Percentiles rank a stretch among this genome's conserved stretches.
These are phyloP conservation scores for Caenorhabditis sp. DNA, from an alignment of 2,888 invertebrate genomes.

Conservation along the genomic window DNA sequence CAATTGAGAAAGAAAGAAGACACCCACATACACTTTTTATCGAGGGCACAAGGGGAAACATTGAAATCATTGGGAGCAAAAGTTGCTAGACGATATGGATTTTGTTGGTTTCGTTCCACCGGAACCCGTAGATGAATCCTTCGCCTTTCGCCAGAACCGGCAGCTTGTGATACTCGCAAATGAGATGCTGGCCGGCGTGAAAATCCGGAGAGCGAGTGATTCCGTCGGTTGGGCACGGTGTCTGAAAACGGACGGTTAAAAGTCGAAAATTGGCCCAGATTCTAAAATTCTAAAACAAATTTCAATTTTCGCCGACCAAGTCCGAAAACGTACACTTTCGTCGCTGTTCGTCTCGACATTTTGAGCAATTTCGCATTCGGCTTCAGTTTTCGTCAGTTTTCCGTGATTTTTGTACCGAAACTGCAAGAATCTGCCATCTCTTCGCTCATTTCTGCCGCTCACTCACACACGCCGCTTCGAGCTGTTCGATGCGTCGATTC, in stretches of 20 bases:
- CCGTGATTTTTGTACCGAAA: slow-evolving; percentile 37
- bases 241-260: too few relatives aligned
- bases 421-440: slow-evolving; percentile 30
- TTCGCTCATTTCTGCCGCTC: neutral
- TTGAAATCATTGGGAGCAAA: neutral
- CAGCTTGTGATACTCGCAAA: slow-evolving; percentile 48
- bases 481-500: slow-evolving; percentile 30
- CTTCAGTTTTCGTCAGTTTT: neutral
- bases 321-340: slow-evolving; percentile 5
- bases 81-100: slow-evolving; percentile 53
- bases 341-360: neutral
- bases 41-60: too few relatives aligned
- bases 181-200: slow-evolving; percentile 28
- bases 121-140: slow-evolving; percentile 56
- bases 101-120: slow-evolving; percentile 32
- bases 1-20: neutral
- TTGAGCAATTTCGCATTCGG: neutral
- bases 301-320: too few relatives aligned
- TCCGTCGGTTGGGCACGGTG: slow-evolving; percentile 26
- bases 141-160: slow-evolving; percentile 38
- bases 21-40: neutral
- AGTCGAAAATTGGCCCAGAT: too few relatives aligned
- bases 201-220: slow-evolving; percentile 44
- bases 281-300: too few relatives aligned
- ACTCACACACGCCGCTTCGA: slow-evolving; percentile 48